phyloP scores from a whole-genome alignment of 1,140 invertebrate species.

The Aricia agestis region DNA sequence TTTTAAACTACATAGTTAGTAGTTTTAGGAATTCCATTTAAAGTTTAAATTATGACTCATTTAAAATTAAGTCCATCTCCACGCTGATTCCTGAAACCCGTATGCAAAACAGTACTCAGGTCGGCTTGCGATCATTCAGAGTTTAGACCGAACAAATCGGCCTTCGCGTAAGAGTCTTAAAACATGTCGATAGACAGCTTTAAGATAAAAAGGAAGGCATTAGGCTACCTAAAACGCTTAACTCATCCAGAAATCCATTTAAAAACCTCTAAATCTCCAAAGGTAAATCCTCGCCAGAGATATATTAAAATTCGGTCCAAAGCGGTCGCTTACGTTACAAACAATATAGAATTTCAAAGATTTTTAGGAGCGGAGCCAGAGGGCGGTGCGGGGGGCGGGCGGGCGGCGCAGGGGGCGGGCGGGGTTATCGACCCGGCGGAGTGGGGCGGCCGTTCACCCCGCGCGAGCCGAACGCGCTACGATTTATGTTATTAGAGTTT shows the following conservation, averaged over 20 bases:
- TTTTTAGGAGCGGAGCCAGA: not conserved
- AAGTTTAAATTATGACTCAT: too few species aligned
- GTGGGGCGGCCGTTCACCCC: slow-evolving; percentile 1
- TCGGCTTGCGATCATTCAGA: too few species aligned
- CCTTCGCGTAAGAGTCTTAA: too few species aligned
- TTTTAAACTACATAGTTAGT: too few species aligned
- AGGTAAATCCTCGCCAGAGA: not conserved
- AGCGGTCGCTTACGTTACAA: slow-evolving; percentile 2
- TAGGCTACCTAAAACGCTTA: not conserved
- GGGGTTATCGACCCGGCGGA: slow-evolving; percentile 10
- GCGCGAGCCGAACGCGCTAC: not conserved
- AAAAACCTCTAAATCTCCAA: not conserved
- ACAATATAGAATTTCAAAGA: slow-evolving; percentile 13
- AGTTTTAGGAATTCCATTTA: too few species aligned
- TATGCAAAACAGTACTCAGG: too few species aligned
- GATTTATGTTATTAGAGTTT: not conserved
- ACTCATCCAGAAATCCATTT: not conserved
- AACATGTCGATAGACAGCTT: too few species aligned
- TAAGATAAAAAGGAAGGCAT: not conserved
- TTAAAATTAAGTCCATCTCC: too few species aligned
- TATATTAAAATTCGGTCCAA: slow-evolving; percentile 9
- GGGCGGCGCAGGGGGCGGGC: not conserved
- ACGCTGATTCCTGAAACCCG: too few species aligned
- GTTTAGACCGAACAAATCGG: too few species aligned
- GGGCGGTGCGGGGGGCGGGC: not conserved